Evolutionary conservation across 2,113 vertebrate species (phyloP), one percentile per base, ranked within the genome.

Genomic region (Tor tambroides): DNA sequence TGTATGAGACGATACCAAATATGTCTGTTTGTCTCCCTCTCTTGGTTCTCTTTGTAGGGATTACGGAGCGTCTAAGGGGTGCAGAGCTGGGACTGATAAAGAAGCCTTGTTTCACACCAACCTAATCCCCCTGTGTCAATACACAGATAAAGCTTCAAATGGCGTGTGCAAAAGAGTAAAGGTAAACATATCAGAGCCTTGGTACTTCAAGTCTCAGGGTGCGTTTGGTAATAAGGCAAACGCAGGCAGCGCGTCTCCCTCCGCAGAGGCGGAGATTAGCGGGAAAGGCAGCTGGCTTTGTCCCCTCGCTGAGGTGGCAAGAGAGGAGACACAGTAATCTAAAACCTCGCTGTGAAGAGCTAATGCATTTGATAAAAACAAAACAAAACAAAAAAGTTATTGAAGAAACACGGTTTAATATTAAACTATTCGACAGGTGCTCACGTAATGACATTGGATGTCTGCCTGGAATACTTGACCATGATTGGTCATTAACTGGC

Each of bases 91-190:
- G 77, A 88, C 79, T 90, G 92, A 94, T 93, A 92, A 91, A 94
- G 82, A 76, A 91, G 59, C 86, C 85, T 92, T 92, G 89, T 91
- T 94, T 92, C 87, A 91, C 88, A 88, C 88, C 86, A 88, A 87
- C 65, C 90, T 84, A 93, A 94, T 92, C 85, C 89, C 51, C 41
- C 83, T 87, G 89, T 91, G 90, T 93, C 89, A 91, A 86, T 90
- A 83, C 2, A 74, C 88, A 90, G 89, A 93, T 92, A 92, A 93
- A 91, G 85, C 83, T 86, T 46, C 41, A 88, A 91, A 92, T 65
- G 41, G 72, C 28, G 59, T 59, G 23, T 32, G 51, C 32, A 84
- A 76, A 51, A 41, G 35, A 54, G 35, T 43, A 43, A 65, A 86
- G 65, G 81, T 82, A 84, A 87, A 79, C 43, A 67, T 76, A 86